These are phyloP conservation scores for Scaptomyza tumidula DNA, from an alignment of 2,888 invertebrate genomes.

Conservation along the genomic window DNA sequence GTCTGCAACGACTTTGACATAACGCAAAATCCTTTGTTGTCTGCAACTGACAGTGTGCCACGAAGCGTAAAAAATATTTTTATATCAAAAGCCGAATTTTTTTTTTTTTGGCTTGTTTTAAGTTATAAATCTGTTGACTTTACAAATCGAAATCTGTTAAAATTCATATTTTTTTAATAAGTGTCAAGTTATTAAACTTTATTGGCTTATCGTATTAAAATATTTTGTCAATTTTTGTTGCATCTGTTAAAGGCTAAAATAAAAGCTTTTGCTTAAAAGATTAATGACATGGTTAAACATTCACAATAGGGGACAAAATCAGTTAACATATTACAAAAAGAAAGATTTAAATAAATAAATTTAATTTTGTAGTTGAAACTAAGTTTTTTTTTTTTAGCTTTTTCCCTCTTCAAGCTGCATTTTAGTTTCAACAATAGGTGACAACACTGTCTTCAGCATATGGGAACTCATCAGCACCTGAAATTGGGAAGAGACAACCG, in stretches of 20 bases:
- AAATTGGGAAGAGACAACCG: constrained; percentile 4
- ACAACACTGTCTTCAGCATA: constrained; percentile 18
- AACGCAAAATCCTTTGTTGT: constrained; percentile 73
- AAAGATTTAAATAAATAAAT: too few relatives aligned
- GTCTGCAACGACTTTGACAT: constrained; percentile 61
- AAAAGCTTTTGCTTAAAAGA: background rate
- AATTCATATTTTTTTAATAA: too few relatives aligned
- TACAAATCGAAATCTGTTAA: too few relatives aligned
- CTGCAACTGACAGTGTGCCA: constrained; percentile 37
- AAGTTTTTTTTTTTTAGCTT: background rate
- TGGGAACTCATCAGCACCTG: constrained; percentile 15
- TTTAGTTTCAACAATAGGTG: background rate
- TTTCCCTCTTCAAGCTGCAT: background rate
- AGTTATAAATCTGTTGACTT: background rate
- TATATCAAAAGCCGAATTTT: background rate
- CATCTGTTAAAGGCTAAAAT: background rate
- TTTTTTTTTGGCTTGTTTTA: background rate
- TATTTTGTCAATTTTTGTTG: background rate
- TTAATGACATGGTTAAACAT: background rate
- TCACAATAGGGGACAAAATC: too few relatives aligned
- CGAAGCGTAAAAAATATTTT: background rate
- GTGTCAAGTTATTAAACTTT: background rate
- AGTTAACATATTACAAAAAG: too few relatives aligned
- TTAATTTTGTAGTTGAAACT: too few relatives aligned
- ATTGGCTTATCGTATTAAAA: background rate